A percentile compares a stretch with the other conserved stretches of the same genome.
These are phyloP conservation scores for Oscheius sp. DNA, from an alignment of 2,888 invertebrate species.

Conservation along the genomic window DNA sequence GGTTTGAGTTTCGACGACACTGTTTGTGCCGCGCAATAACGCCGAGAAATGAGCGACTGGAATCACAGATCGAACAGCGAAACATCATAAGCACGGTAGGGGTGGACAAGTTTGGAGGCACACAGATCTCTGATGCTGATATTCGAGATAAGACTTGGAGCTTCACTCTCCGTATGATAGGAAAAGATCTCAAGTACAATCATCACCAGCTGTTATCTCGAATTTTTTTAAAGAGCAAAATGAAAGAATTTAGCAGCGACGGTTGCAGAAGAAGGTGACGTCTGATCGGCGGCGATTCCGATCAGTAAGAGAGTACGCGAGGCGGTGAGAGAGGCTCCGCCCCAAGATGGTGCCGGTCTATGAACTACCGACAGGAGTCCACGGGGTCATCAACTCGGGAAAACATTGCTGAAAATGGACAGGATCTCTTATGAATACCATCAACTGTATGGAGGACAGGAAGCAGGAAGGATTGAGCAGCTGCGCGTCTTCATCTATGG, in stretches of 20 bases:
- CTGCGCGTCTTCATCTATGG: background rate
- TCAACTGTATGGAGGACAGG: background rate
- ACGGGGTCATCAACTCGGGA: no score
- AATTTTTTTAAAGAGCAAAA: background rate
- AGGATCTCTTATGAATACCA: background rate
- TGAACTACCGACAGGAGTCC: slow-evolving; percentile 21
- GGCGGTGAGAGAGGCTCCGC: slow-evolving; percentile 7
- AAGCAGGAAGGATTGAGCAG: background rate
- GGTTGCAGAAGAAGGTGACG: slow-evolving; percentile 25
- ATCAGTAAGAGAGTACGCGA: slow-evolving; percentile 12
- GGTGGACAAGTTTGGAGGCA: background rate
- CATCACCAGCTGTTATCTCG: background rate
- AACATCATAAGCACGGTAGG: slow-evolving; percentile 13
- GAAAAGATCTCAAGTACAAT: background rate
- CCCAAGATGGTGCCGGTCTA: slow-evolving; percentile 33
- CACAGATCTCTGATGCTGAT: background rate
- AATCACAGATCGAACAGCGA: slow-evolving; percentile 33
- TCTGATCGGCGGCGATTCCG: slow-evolving; percentile 35
- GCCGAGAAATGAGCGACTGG: slow-evolving; percentile 23
- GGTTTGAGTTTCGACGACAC: slow-evolving; percentile 21
- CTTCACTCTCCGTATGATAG: background rate
- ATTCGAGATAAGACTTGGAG: background rate
- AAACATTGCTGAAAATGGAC: background rate
- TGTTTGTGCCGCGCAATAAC: slow-evolving; percentile 29
- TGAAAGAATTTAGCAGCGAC: background rate